phyloP scores from a whole-genome alignment of 2,888 invertebrate species.

The Hololepta plana region DNA sequence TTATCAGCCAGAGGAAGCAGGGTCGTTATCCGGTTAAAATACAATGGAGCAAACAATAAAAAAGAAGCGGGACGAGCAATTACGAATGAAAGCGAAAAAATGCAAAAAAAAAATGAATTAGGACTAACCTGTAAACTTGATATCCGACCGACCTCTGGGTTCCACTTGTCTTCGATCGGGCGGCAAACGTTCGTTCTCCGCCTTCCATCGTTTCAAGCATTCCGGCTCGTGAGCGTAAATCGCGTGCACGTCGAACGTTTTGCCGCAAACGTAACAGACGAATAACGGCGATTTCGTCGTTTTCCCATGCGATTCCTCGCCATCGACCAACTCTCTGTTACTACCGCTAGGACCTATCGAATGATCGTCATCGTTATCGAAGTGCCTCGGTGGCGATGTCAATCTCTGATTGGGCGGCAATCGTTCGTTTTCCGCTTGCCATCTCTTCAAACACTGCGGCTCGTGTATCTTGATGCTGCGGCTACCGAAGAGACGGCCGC shows the following conservation, averaged over 20 bases:
- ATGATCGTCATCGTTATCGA: too few species aligned
- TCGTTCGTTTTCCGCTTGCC: slow-evolving; percentile 38
- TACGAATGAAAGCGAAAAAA: not conserved
- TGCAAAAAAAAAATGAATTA: slow-evolving; percentile 1
- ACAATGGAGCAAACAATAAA: slow-evolving; percentile 3
- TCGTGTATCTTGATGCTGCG: slow-evolving; percentile 46
- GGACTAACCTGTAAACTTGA: slow-evolving; percentile 28
- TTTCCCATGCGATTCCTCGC: not conserved
- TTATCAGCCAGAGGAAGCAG: too few species aligned
- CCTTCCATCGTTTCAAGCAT: slow-evolving; percentile 44
- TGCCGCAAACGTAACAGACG: slow-evolving; percentile 44
- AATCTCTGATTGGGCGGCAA: slow-evolving; percentile 31
- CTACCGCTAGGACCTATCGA: slow-evolving; percentile 7
- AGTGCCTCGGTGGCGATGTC: too few species aligned
- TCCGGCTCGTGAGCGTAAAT: slow-evolving; percentile 47
- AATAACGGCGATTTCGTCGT: slow-evolving; percentile 18
- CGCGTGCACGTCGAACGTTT: slow-evolving; percentile 41
- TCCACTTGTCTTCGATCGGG: slow-evolving; percentile 30
- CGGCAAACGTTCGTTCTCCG: slow-evolving; percentile 41
- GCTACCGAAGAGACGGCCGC: slow-evolving; percentile 44
- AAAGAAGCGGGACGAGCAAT: slow-evolving; percentile 16
- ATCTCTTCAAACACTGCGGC: slow-evolving; percentile 46
- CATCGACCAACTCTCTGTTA: not conserved
- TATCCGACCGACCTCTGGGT: slow-evolving; percentile 39
- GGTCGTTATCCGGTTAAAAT: slow-evolving; percentile 1